These are phyloP conservation scores for Oopsacas minuta DNA, from an alignment of 37 sponge, comb jelly and placozoan genomes.

Conservation along the genomic window DNA sequence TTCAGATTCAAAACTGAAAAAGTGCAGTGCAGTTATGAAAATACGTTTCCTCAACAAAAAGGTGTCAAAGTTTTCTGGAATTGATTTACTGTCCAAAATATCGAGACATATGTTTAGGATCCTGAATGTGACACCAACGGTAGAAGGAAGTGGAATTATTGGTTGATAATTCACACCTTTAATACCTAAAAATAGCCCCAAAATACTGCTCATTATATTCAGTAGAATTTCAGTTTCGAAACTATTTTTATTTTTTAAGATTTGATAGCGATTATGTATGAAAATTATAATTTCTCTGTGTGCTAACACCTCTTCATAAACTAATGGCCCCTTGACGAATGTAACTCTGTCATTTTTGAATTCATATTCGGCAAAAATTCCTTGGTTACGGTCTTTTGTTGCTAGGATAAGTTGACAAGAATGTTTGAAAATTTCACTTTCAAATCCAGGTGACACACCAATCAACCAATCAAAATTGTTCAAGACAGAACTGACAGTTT, in stretches of 20 bases:
- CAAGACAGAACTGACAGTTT: background rate
- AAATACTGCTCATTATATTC: background rate
- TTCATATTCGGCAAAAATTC: background rate
- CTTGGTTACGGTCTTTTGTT: background rate
- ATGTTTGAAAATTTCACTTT: background rate
- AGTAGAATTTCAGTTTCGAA: background rate
- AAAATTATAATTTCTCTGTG: background rate
- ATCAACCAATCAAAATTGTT: background rate
- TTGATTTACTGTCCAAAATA: background rate
- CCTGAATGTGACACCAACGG: background rate
- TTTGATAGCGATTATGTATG: background rate
- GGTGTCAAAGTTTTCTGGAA: background rate
- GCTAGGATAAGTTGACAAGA: constrained; percentile 10
- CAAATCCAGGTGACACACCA: background rate
- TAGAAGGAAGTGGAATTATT: background rate
- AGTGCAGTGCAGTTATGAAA: background rate
- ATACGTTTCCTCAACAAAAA: background rate
- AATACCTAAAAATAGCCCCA: background rate
- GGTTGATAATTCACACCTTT: background rate
- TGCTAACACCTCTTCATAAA: background rate
- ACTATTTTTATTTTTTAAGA: background rate
- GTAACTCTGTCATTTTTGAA: background rate
- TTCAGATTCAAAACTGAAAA: background rate
- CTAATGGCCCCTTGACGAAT: background rate
- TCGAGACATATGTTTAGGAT: background rate